Evolutionary conservation across 2,888 invertebrate genomes (phyloP), one percentile per base, ranked within the genome.

Genomic region (Blastobasis lacticolella): DNA sequence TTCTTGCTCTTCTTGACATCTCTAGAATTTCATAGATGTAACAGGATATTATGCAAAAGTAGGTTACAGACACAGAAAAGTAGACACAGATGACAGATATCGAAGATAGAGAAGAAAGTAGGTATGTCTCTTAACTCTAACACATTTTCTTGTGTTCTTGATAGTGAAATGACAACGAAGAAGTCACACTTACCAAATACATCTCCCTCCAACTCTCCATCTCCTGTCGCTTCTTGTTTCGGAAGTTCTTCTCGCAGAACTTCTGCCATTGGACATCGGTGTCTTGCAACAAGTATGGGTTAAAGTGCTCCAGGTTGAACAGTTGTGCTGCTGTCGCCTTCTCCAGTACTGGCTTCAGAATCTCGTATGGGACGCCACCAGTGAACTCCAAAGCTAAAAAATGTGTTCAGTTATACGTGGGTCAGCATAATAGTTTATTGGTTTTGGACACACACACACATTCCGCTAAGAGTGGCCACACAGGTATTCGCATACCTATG

Each of bases 161-260:
- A 23, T 23, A 23, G 2, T 23, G 23, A 23, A 23, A 23, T 23
- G 23, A 23, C 23, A 23, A 23, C 23, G 23, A 23, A 23, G 23
- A 23, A 23, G 23, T 23, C 23, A 23, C 23, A 23, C 23, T 45
- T 9, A 95, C 95, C 90, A 94, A 87, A 78, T 94, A 97, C 91
- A 97, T 94, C 63, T 97, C 97, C 45, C 97, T 90, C 95, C 95
- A 97, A 0, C 94, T 90, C 77, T 98, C 98, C 90, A 94, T 90
- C 73, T 97, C 97, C 58, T 94, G 91, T 0, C 94, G 91, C 58
- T 90, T 89, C 64, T 93, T 90, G 37, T 89, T 92, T 38, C 94
- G 89, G 75, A 96, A 98, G 58, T 94, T 92, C 58, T 92, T 92
- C 64, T 92, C 91, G 63, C 95, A 96, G 80, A 96, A 96, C 51